These are phyloP conservation scores for Pogonus chalceus DNA, from an alignment of 1,140 invertebrate genomes.

Conservation along the genomic window DNA sequence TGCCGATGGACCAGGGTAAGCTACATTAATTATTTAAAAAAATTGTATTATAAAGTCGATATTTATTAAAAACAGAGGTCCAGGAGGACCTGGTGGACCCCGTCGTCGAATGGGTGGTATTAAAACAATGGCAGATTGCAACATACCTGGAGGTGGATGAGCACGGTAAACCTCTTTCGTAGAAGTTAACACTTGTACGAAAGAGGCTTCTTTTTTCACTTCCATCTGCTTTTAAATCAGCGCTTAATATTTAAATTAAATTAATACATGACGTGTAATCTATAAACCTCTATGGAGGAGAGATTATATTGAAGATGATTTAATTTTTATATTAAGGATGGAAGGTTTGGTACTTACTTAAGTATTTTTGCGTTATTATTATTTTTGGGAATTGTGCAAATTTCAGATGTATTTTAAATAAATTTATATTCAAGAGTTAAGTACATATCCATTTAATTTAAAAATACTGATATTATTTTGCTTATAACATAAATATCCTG, in stretches of 20 bases:
- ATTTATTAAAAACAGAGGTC: conserved; percentile 8
- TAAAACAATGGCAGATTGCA: conserved; percentile 19
- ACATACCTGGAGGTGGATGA: conserved; percentile 26
- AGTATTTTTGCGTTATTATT: background rate
- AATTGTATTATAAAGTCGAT: background rate
- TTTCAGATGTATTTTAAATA: no score
- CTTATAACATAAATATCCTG: no score
- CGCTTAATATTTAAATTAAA: background rate
- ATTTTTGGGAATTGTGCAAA: background rate
- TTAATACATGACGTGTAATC: conserved; percentile 17
- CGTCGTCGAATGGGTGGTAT: conserved; percentile 14
- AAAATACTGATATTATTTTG: no score
- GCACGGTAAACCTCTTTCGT: conserved; percentile 21
- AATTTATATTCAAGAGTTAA: background rate
- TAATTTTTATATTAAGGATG: conserved; percentile 8
- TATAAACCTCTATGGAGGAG: conserved; percentile 18
- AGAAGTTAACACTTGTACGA: conserved; percentile 19
- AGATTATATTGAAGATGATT: conserved; percentile 15
- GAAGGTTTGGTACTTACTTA: background rate
- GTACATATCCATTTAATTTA: no score
- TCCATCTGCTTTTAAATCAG: background rate
- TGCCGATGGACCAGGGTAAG: conserved; percentile 20
- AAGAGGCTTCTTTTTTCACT: background rate
- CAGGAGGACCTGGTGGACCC: conserved; percentile 10
- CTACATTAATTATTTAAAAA: background rate